These are phyloP conservation scores for Hepsetus odoe DNA, from an alignment of 2,113 vertebrate genomes.

Conservation along the genomic window DNA sequence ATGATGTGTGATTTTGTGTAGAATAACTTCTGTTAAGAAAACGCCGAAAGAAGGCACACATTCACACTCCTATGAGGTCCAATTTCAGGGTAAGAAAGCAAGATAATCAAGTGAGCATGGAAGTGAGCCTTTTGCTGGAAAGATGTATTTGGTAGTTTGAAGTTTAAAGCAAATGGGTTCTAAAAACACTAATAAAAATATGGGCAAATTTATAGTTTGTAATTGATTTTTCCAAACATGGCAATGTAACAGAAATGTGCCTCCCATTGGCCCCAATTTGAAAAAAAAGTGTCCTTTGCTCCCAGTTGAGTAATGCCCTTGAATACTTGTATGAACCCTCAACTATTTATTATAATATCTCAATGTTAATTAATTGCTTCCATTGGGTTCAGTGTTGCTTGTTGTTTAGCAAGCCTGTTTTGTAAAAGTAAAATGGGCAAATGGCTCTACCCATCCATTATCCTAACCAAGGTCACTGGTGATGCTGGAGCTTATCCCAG, in stretches of 20 bases:
- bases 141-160: no score
- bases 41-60: no score
- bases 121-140: no score
- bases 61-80: no score
- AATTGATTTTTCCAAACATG: not conserved
- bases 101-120: no score
- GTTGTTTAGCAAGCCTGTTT: no score
- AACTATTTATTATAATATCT: not conserved
- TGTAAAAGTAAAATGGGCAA: not conserved
- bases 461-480: no score
- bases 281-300: not conserved
- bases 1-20: not conserved
- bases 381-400: not conserved
- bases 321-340: not conserved
- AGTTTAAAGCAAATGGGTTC: not conserved
- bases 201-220: not conserved
- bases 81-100: not conserved
- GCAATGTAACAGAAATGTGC: not conserved
- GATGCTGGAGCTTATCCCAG: no score
- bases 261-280: not conserved
- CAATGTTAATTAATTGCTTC: not conserved
- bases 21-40: not conserved
- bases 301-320: not conserved
- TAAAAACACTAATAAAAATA: no score
- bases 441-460: not conserved